Base-by-base conservation (phyloP, 2,797 vertebrate genomes). In the Acanthurus lineatus region DNA sequence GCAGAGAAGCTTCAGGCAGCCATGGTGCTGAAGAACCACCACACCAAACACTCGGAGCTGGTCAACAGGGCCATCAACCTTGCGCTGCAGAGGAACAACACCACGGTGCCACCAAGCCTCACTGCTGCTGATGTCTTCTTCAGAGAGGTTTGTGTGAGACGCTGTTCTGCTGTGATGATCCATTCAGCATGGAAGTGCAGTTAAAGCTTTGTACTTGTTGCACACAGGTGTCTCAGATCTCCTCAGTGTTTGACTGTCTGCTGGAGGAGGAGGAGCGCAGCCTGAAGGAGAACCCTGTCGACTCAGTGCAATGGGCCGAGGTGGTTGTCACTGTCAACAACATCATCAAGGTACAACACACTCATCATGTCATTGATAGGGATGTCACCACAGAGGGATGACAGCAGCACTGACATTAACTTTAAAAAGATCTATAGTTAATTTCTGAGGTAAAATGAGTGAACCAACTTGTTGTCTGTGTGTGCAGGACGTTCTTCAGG, bases 61-160 rank as follows among this genome's bases (percentile, higher is more conserved):
- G 94, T 99, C 69, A 98, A 96, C 87, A 86, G 94, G 0, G 96
- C 96, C 66, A 95, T 99, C 71, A 38, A 90, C 68, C 63, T 90
- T 0, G 92, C 97, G 0, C 89, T 99, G 71, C 95, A 93, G 89
- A 96, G 92, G 89, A 96, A 79, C 63, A 88, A 80, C 56, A 77
- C 91, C 9, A 64, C 91, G 0, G 69, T 98, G 69, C 95, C 97
- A 0, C 53, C 95, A 47, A 97, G 93, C 86, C 96, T 99, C 83
- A 99, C 97, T 0, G 90, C 97, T 0, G 97, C 97, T 0, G 98
- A 99, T 19, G 94, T 99, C 77, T 99, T 97, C 93, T 99, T 99
- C 87, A 96, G 98, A 91, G 97, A 99, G 97, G 98, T 98, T 1
- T 0, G 84, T 57, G 68, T 51, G 9, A 0, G 15, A 0, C 0